Evolutionary conservation across 2,888 invertebrate species (phyloP).

Genomic region (Gibbula magus): DNA sequence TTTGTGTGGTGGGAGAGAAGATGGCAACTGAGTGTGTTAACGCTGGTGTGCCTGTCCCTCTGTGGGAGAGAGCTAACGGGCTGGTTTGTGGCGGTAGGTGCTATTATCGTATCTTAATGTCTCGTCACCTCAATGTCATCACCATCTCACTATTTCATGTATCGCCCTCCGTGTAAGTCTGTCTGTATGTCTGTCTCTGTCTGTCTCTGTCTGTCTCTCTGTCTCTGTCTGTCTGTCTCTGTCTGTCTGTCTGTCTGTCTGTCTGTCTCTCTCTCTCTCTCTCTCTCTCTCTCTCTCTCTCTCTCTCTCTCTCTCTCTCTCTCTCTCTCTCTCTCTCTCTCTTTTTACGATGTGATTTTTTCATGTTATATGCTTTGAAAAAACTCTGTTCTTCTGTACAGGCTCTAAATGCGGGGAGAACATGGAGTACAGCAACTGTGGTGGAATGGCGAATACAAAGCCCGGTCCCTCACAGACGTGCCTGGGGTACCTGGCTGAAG

Average conservation of each 20-base stretch:
- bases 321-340: not conserved
- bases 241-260: too few species aligned
- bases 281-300: not conserved
- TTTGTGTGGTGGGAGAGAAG: constrained; percentile 17
- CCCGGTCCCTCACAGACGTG: constrained; percentile 38
- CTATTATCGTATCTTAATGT: too few species aligned
- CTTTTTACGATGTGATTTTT: too few species aligned
- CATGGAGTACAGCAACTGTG: constrained; percentile 49
- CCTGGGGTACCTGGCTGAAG: constrained; percentile 24
- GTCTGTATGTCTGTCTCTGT: too few species aligned
- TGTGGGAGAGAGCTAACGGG: not conserved
- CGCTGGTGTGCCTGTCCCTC: not conserved
- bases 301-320: not conserved
- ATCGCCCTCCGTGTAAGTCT: too few species aligned
- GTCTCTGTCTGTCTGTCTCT: too few species aligned
- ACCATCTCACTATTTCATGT: too few species aligned
- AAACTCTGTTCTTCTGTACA: constrained; percentile 17
- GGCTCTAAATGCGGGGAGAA: constrained; percentile 46
- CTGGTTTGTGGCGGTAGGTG: not conserved
- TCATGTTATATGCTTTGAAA: too few species aligned
- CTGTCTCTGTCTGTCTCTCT: too few species aligned
- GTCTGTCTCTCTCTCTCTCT: not conserved
- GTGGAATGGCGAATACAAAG: constrained; percentile 20
- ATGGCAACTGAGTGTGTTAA: constrained; percentile 3
- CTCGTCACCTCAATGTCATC: too few species aligned